Base-by-base conservation (phyloP, 1,140 invertebrate genomes). In the Pachypeltis micranthus region DNA sequence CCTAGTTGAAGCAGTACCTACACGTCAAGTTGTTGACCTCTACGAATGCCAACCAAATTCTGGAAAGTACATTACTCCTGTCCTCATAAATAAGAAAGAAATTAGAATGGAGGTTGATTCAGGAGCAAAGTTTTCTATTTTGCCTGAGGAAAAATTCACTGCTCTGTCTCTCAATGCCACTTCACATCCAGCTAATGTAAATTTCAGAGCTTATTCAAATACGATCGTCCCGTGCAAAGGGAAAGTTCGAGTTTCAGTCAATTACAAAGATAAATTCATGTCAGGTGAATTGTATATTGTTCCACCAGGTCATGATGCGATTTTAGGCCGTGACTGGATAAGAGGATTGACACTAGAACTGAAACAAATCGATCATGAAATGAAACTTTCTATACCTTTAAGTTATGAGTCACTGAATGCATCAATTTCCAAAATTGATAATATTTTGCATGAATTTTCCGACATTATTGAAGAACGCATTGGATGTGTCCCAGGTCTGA, bases 211-310 rank as follows among this genome's bases (percentile, higher is more conserved):
- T 10, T 51, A 51, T 51, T 51, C 47, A 51, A 51, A 51, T 21
- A 51, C 47, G 19, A 51, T 51, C 23, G 47, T 51, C 47, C 47
- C 47, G 4, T 51, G 47, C 47, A 51, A 51, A 51, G 47, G 47
- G 23, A 51, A 51, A 21, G 47, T 51, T 51, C 10, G 23, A 51
- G 47, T 51, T 51, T 51, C 47, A 51, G 47, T 51, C 10, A 51
- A 51, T 51, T 51, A 51, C 47, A 51, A 51, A 51, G 21, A 51
- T 51, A 51, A 51, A 51, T 51, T 10, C 47, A 51, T 51, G 47
- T 51, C 47, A 51, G 47, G 12, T 51, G 47, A 51, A 51, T 51
- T 51, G 19, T 51, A 51, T 21, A 51, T 51, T 21, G 47, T 51
- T 51, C 47, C 47, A 51, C 10, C 47, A 51, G 47, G 47, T 51